Evolutionary conservation across 2,888 invertebrate species (phyloP).

Genomic region (Callyntrura guangdongensis): DNA sequence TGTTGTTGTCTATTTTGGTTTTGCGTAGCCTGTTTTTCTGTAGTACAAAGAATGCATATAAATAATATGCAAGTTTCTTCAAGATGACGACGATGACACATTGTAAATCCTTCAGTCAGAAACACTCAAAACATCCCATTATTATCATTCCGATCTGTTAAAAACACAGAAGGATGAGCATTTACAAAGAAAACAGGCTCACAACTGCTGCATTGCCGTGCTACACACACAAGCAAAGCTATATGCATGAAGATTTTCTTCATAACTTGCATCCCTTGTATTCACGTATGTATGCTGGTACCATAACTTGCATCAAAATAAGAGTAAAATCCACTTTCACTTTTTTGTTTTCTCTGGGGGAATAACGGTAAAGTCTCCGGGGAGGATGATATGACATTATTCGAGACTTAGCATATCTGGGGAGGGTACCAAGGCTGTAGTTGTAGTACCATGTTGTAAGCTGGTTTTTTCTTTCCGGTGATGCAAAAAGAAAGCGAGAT

Average conservation of each 20-base stretch:
- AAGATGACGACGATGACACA: slow-evolving; percentile 30
- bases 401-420: not conserved
- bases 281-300: not conserved
- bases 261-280: not conserved
- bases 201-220: not conserved
- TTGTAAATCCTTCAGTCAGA: slow-evolving; percentile 68
- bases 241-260: not conserved
- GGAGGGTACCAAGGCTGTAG: not conserved
- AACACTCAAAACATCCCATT: slow-evolving; percentile 40
- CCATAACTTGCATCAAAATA: not conserved
- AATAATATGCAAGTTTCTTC: slow-evolving; percentile 20
- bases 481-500: not conserved
- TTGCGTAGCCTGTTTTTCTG: not conserved
- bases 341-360: slow-evolving; percentile 64
- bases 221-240: too few species aligned
- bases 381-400: slow-evolving; percentile 42
- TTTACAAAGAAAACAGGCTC: too few species aligned
- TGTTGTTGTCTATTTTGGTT: slow-evolving; percentile 15
- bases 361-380: slow-evolving; percentile 48
- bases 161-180: not conserved
- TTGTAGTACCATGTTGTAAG: not conserved
- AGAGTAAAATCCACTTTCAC: slow-evolving; percentile 67
- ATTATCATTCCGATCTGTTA: not conserved
- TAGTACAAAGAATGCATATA: not conserved
- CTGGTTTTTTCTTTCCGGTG: not conserved